Conservation (phyloP, 1,140 invertebrate genomes). For the Eriosoma lanigerum region DNA sequence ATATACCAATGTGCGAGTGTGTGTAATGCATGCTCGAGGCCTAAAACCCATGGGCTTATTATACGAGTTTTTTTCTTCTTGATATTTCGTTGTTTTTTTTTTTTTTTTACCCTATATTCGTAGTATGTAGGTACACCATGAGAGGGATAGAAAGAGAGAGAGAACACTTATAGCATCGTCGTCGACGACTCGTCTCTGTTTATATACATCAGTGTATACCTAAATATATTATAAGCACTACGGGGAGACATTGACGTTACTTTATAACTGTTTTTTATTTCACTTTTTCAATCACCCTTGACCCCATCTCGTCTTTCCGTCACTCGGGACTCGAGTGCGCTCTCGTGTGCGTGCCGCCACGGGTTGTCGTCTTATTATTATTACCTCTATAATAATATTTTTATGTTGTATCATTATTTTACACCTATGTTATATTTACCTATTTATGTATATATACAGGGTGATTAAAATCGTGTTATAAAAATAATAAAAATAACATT, state of each 20-base stretch:
- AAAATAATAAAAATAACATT: no score
- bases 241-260: neutral
- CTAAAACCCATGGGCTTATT: neutral
- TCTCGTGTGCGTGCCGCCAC: neutral
- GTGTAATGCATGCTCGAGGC: neutral
- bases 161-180: no score
- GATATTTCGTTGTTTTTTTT: neutral
- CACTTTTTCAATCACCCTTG: neutral
- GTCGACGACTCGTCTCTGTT: neutral
- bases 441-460: no score
- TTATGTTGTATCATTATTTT: neutral
- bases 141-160: no score
- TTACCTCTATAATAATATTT: neutral
- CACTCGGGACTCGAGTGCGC: neutral
- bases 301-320: neutral
- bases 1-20: neutral
- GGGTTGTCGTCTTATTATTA: constrained; percentile 19
- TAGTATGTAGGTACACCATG: neutral
- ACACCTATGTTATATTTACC: no score
- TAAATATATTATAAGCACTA: neutral
- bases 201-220: neutral
- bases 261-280: neutral
- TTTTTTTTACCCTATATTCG: constrained; percentile 12
- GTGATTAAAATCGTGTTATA: no score
- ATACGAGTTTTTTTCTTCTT: constrained; percentile 8